A percentile compares a stretch with the other conserved stretches of the same genome.
Evolutionary conservation across 2,797 vertebrate species (phyloP).

Genomic region (Acrossocheilus fasciatus): DNA sequence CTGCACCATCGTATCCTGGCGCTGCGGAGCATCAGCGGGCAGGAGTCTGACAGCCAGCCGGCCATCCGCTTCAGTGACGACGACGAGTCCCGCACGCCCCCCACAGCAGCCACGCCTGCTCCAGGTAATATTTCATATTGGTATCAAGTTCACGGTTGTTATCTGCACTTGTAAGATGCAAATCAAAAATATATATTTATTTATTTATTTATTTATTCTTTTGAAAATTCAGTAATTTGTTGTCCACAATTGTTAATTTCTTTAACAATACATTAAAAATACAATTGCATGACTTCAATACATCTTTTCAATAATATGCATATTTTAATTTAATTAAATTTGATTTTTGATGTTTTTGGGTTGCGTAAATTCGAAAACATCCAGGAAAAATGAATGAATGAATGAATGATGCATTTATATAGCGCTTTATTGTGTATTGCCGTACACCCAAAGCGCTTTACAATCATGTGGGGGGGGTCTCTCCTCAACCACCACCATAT

Average conservation of each 20-base stretch:
- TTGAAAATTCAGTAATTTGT: not conserved
- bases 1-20: conserved; percentile 87
- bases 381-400: not conserved
- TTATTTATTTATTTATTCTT: no score
- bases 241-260: not conserved
- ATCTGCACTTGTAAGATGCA: not conserved
- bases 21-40: conserved; percentile 80
- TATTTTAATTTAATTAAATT: not conserved
- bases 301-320: not conserved
- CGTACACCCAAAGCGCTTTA: no score
- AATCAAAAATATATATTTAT: not conserved
- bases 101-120: conserved; percentile 26
- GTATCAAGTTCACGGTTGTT: not conserved
- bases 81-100: conserved; percentile 63
- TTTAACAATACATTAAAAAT: not conserved
- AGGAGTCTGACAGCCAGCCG: conserved; percentile 78
- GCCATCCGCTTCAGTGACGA: conserved; percentile 81
- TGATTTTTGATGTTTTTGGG: not conserved
- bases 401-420: no score
- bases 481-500: no score
- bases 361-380: not conserved
- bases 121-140: conserved; percentile 12
- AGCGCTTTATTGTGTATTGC: no score
- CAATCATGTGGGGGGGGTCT: no score
- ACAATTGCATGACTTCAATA: not conserved